Evolutionary conservation across 2,888 invertebrate genomes (phyloP).

Genomic region (Nipponacmea schrenckii): DNA sequence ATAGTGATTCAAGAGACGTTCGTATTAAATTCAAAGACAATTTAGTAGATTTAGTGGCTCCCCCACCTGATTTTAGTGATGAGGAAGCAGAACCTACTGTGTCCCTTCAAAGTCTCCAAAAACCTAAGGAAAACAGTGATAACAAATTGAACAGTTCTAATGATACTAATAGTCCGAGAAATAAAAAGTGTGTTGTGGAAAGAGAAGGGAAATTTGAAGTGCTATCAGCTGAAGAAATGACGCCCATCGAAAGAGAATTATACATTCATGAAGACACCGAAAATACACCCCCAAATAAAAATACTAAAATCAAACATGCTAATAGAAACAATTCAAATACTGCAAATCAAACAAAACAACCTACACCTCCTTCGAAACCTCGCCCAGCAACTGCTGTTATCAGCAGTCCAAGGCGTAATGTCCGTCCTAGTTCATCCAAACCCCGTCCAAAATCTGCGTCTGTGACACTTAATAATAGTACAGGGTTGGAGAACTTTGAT

Average conservation of each 20-base stretch:
- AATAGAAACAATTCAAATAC: slow-evolving; percentile 15
- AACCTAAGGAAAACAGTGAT: slow-evolving; percentile 15
- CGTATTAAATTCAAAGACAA: slow-evolving; percentile 61
- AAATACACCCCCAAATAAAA: not conserved
- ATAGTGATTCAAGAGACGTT: slow-evolving; percentile 45
- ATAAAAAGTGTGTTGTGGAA: slow-evolving; percentile 62
- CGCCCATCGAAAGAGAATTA: slow-evolving; percentile 41
- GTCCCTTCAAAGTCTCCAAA: slow-evolving; percentile 1
- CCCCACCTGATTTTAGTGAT: slow-evolving; percentile 52
- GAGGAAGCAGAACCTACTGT: slow-evolving; percentile 40
- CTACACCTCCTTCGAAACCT: slow-evolving; percentile 48
- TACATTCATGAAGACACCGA: slow-evolving; percentile 15
- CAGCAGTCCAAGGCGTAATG: slow-evolving; percentile 29
- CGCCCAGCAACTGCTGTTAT: slow-evolving; percentile 45
- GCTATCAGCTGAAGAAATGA: slow-evolving; percentile 55
- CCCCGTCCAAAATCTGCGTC: slow-evolving; percentile 52
- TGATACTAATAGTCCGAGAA: slow-evolving; percentile 27
- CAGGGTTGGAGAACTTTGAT: slow-evolving; percentile 38
- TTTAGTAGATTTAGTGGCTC: slow-evolving; percentile 61
- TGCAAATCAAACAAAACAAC: slow-evolving; percentile 25
- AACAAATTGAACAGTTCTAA: slow-evolving; percentile 34
- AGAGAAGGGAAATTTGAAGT: slow-evolving; percentile 61
- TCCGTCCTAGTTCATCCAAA: slow-evolving; percentile 34
- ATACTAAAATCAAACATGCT: not conserved
- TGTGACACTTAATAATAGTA: slow-evolving; percentile 18